Conservation (phyloP, 2,888 invertebrate genomes). For the Zelleria hepariella region DNA sequence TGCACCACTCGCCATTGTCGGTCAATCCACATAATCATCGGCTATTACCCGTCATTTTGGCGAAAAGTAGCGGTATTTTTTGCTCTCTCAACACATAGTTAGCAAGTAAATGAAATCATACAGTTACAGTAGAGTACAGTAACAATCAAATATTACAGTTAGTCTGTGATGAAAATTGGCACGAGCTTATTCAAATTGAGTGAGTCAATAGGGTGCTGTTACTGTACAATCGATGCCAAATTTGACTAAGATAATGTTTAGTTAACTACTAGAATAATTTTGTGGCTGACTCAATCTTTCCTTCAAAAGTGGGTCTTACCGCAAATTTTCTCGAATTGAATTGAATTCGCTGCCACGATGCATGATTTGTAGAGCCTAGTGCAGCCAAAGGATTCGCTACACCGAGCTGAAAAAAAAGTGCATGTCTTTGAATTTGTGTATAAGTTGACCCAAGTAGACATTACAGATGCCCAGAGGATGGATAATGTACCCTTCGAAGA, state of each 20-base stretch:
- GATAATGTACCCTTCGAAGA: no score
- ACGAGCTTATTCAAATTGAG: constrained; percentile 3
- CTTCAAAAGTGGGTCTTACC: no score
- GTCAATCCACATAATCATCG: not conserved
- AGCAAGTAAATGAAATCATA: not conserved
- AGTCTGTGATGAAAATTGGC: not conserved
- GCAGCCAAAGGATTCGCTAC: no score
- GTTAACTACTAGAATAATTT: no score
- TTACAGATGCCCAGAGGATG: no score
- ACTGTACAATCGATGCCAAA: not conserved
- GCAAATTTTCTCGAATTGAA: no score
- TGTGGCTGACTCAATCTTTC: no score
- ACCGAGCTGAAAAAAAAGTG: no score
- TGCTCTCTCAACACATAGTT: not conserved
- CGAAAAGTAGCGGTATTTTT: not conserved
- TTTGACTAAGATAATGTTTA: not conserved
- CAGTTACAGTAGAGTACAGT: not conserved
- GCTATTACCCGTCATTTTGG: not conserved
- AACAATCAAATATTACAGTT: not conserved
- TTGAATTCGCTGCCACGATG: no score
- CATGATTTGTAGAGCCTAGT: no score
- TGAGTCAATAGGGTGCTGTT: not conserved
- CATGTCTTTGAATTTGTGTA: no score
- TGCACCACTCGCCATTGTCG: not conserved
- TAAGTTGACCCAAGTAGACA: no score